A percentile compares a stretch with the other conserved stretches of the same genome.
phyloP scores from a whole-genome alignment of 1,140 invertebrate species.

The Melanaphis sacchari region DNA sequence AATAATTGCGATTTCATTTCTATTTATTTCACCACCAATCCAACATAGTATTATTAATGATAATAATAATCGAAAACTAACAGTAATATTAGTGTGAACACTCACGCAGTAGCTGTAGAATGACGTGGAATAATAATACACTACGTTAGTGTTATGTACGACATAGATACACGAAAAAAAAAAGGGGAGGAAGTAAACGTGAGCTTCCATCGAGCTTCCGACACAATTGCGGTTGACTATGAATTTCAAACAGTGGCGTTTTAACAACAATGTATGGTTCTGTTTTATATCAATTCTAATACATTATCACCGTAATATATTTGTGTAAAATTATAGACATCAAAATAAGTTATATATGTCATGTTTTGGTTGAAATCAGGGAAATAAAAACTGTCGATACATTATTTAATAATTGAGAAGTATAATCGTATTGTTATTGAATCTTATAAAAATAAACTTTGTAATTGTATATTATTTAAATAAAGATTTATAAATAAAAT shows the following conservation, averaged over 20 bases:
- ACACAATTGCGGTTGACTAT: background rate
- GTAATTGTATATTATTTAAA: background rate
- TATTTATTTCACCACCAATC: background rate
- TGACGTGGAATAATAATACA: background rate
- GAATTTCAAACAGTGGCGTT: background rate
- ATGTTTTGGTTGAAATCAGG: background rate
- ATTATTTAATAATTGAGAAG: background rate
- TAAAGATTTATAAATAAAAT: background rate
- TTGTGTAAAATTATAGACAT: background rate
- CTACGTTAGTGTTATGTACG: background rate
- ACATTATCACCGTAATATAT: background rate
- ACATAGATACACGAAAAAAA: background rate
- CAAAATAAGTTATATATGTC: background rate
- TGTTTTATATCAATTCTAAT: background rate
- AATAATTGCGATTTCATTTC: conserved; percentile 8
- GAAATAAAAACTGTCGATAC: background rate
- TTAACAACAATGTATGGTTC: background rate
- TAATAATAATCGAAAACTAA: background rate
- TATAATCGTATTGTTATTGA: background rate
- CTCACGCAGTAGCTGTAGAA: background rate
- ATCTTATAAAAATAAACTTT: background rate
- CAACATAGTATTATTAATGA: background rate
- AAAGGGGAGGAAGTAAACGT: background rate
- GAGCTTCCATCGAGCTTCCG: background rate
- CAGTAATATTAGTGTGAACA: background rate